Percentiles rank a stretch among this genome's conserved stretches.
These are phyloP conservation scores for Xanthia icteritia DNA, from an alignment of 2,888 invertebrate species.

Conservation along the genomic window DNA sequence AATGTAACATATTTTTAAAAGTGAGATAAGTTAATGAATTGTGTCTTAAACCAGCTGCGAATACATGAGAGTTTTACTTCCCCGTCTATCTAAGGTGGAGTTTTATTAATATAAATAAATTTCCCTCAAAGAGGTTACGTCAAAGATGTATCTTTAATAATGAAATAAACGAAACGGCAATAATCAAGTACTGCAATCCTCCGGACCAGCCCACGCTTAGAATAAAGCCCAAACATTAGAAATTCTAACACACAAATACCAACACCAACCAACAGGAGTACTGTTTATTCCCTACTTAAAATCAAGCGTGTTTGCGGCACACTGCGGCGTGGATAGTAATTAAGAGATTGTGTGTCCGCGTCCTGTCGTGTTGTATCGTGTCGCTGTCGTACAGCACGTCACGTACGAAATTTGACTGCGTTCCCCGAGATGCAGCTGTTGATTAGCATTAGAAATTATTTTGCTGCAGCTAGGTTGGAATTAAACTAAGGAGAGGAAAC, in stretches of 20 bases:
- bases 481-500: constrained; percentile 7
- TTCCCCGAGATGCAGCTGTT: constrained; percentile 49
- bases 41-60: not conserved
- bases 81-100: not conserved
- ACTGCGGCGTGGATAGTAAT: constrained; percentile 51
- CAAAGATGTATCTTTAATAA: not conserved
- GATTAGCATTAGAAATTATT: constrained; percentile 50
- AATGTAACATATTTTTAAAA: too few relatives aligned
- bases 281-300: constrained; percentile 43
- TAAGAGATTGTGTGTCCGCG: constrained; percentile 58
- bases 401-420: constrained; percentile 59
- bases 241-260: constrained; percentile 25
- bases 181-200: too few relatives aligned
- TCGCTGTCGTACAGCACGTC: constrained; percentile 39
- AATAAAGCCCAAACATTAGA: not conserved
- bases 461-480: constrained; percentile 10
- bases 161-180: too few relatives aligned
- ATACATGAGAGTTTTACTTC: too few relatives aligned
- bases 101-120: not conserved
- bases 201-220: not conserved
- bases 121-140: not conserved
- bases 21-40: not conserved
- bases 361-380: constrained; percentile 44
- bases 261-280: constrained; percentile 22
- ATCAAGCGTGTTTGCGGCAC: constrained; percentile 44